Evolutionary conservation across 2,888 invertebrate species (phyloP).

Genomic region (Cheilosia variabilis): DNA sequence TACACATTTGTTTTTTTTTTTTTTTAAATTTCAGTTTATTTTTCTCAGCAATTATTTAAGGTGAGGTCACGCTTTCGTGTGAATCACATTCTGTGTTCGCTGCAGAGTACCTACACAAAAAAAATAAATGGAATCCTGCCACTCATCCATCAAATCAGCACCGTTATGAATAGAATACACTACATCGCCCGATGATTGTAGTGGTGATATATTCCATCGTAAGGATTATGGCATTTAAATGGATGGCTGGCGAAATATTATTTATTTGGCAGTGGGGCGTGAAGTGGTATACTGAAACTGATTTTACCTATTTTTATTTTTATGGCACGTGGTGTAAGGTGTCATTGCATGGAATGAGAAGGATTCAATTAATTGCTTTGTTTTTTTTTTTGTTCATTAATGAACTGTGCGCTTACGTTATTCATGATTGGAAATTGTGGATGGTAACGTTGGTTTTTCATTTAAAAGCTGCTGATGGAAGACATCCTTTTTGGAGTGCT

Average conservation of each 20-base stretch:
- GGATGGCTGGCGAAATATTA: conserved; percentile 42
- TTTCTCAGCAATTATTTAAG: conserved; percentile 11
- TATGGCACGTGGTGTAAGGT: background rate
- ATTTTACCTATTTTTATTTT: conserved; percentile 1
- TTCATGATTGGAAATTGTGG: conserved; percentile 46
- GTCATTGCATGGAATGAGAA: background rate
- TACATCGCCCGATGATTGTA: conserved; percentile 45
- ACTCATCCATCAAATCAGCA: conserved; percentile 60
- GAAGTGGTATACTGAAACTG: background rate
- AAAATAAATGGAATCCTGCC: conserved; percentile 20
- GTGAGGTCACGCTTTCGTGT: conserved; percentile 14
- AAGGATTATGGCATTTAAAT: conserved; percentile 60
- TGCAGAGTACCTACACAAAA: background rate
- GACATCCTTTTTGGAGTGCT: conserved; percentile 6
- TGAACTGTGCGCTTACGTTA: conserved; percentile 20
- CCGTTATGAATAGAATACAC: conserved; percentile 22
- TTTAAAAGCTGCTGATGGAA: background rate
- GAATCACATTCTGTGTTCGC: background rate
- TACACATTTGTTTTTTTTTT: background rate
- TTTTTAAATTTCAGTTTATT: background rate
- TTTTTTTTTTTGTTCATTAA: conserved; percentile 38
- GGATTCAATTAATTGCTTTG: conserved; percentile 38
- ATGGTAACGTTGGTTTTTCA: conserved; percentile 31
- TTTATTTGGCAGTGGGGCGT: conserved; percentile 50
- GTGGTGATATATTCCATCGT: conserved; percentile 46